phyloP scores from a whole-genome alignment of 1,140 invertebrate genomes.

The Lasioglossum albipes region DNA sequence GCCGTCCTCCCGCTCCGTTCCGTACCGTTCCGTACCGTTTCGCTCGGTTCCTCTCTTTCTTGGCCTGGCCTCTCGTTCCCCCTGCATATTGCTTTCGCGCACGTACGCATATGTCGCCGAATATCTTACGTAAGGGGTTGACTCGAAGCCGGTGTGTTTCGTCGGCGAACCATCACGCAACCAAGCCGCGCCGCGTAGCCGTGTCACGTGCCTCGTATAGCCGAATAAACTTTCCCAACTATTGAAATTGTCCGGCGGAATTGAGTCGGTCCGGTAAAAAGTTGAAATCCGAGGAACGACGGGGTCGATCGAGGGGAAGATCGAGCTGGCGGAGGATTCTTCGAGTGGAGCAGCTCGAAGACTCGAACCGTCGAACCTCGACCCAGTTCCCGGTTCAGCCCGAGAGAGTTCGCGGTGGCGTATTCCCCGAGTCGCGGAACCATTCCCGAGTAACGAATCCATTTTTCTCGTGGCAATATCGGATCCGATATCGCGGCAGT shows the following conservation, averaged over 20 bases:
- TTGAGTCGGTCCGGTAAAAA: not conserved
- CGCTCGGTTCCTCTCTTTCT: conserved; percentile 46
- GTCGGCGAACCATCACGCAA: not conserved
- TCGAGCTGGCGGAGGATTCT: not conserved
- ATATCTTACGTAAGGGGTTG: conserved; percentile 51
- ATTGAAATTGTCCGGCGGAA: conserved; percentile 23
- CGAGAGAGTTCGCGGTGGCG: conserved; percentile 18
- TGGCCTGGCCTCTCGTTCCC: conserved; percentile 32
- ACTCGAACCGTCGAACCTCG: not conserved
- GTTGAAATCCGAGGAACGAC: not conserved
- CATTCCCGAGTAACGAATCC: conserved; percentile 25
- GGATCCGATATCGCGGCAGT: conserved; percentile 51
- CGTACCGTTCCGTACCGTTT: conserved; percentile 41
- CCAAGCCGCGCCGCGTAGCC: not conserved
- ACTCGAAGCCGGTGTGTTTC: not conserved
- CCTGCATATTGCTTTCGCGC: conserved; percentile 69
- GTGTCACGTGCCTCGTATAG: conserved; percentile 46
- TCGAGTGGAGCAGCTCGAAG: not conserved
- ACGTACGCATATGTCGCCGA: conserved; percentile 74
- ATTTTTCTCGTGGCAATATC: conserved; percentile 54
- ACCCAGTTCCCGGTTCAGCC: conserved; percentile 17
- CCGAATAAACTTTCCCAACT: conserved; percentile 43
- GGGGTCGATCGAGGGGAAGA: not conserved
- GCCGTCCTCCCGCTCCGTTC: conserved; percentile 34
- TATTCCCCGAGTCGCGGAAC: not conserved